Conservation (phyloP, 2,888 invertebrate species). For the Pardosa pseudoannulata region DNA sequence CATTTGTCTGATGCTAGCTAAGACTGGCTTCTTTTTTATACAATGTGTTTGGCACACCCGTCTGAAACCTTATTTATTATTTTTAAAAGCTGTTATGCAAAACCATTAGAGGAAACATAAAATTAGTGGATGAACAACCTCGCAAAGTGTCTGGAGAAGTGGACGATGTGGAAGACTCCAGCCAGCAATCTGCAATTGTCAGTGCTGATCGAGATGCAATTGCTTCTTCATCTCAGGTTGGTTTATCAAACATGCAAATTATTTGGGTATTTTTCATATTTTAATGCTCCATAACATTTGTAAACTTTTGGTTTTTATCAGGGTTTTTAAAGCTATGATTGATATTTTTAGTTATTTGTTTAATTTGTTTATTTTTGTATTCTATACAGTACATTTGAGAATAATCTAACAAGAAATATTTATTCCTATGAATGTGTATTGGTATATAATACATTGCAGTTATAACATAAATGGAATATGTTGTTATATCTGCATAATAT, state of each 20-base stretch:
- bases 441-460: too few species aligned
- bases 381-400: too few species aligned
- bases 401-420: too few species aligned
- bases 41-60: neutral
- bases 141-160: slow-evolving; percentile 76
- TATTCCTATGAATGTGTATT: too few species aligned
- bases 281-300: too few species aligned
- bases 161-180: slow-evolving; percentile 76
- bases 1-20: too few species aligned
- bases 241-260: neutral
- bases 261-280: neutral
- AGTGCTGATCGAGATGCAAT: slow-evolving; percentile 74
- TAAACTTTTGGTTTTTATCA: too few species aligned
- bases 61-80: neutral
- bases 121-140: slow-evolving; percentile 80
- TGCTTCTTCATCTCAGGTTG: slow-evolving; percentile 46
- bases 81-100: slow-evolving; percentile 84
- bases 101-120: slow-evolving; percentile 85
- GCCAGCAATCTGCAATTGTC: slow-evolving; percentile 74
- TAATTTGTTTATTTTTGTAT: too few species aligned
- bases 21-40: neutral
- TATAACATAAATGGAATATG: too few species aligned
- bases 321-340: too few species aligned
- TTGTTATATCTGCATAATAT: too few species aligned
- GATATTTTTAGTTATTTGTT: too few species aligned